Base-by-base conservation (phyloP, 2,888 invertebrate species). In the Portevinia maculata region DNA sequence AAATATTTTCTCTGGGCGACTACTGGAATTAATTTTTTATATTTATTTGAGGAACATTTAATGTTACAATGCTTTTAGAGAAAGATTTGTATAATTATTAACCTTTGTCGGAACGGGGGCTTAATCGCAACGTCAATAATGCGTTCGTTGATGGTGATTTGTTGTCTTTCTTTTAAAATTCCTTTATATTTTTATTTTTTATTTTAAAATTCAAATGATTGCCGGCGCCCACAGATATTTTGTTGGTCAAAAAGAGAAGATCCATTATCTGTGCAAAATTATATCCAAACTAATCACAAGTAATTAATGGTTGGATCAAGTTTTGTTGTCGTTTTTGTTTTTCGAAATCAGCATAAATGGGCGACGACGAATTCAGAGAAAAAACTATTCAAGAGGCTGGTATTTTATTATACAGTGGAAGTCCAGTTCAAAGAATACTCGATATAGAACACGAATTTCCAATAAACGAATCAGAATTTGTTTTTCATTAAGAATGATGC, bases 11-110 rank as follows among this genome's bases (percentile, higher is more conserved):
- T 44, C 44, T 13, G 37, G 21, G 62, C 73, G 83, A 83, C 83
- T 83, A 83, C 83, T 83, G 83, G 83, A 83, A 83, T 83, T 83
- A 71, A 83, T 60, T 78, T 78, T 83, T 78, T 83, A 83, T 78
- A 78, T 67, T 83, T 83, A 73, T 83, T 78, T 78, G 78, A 83
- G 50, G 67, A 83, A 78, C 52, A 67, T 83, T 83, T 83, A 67
- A 83, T 83, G 83, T 73, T 78, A 57, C 83, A 73, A 83, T 78
- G 83, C 83, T 83, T 83, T 83, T 83, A 83, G 73, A 73, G 78
- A 67, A 52, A 83, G 71, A 83, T 83, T 83, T 73, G 71, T 71
- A 78, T 83, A 83, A 76, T 78, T 83, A 83, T 73, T 78, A 28
- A 71, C 78, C 78, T 83, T 78, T 83, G 83, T 83, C 71, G 78